Conservation (phyloP, 2,888 invertebrate genomes). For the Arctia plantaginis region DNA sequence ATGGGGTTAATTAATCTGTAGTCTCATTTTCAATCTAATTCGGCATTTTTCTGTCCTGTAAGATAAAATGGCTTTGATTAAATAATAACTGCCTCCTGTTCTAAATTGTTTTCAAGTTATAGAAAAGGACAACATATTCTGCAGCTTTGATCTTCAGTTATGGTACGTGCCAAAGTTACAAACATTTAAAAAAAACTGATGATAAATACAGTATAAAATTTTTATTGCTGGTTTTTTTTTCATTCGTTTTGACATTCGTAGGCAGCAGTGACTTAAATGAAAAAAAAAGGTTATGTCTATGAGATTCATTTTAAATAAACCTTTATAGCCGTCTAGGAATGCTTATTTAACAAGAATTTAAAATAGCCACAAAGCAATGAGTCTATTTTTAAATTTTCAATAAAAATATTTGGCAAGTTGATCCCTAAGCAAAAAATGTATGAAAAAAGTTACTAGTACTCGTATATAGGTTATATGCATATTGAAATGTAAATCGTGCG, state of each 20-base stretch:
- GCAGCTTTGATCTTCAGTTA: background rate
- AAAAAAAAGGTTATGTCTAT: too few species aligned
- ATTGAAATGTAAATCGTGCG: slow-evolving; percentile 27
- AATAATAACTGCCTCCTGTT: background rate
- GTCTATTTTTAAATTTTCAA: background rate
- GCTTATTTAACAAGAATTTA: background rate
- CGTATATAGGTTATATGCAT: background rate
- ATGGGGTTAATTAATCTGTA: background rate
- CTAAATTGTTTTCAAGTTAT: background rate
- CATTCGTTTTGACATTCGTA: background rate
- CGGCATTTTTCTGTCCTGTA: background rate
- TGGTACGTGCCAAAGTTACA: background rate
- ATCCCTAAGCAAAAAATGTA: background rate
- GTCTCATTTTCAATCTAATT: background rate
- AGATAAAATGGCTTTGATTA: background rate
- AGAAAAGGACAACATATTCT: too few species aligned
- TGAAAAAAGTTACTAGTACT: slow-evolving; percentile 1
- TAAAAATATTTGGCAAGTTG: background rate
- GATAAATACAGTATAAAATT: too few species aligned
- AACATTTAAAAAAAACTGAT: too few species aligned
- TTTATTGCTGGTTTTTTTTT: too few species aligned
- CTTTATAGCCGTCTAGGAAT: background rate
- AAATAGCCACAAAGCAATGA: background rate
- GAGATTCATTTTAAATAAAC: too few species aligned
- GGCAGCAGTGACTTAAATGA: too few species aligned